A percentile compares a stretch with the other conserved stretches of the same genome.
Evolutionary conservation across 2,797 vertebrate genomes (phyloP).

Genomic region (Coranthus polyacanthus): DNA sequence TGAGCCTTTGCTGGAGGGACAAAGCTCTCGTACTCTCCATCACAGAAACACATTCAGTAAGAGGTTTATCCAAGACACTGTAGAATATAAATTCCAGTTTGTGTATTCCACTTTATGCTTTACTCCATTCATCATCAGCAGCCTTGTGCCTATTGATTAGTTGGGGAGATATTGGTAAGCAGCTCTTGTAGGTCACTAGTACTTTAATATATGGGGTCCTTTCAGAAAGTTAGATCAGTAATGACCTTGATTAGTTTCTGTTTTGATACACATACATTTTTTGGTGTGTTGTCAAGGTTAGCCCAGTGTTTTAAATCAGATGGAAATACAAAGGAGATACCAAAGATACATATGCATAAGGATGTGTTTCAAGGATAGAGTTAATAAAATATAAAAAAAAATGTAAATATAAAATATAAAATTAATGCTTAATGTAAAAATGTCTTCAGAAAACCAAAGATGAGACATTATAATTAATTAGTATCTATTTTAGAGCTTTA

Average conservation of each 20-base stretch:
- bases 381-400: no score
- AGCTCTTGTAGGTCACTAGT: constrained; percentile 28
- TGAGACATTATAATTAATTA: no score
- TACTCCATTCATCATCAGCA: constrained; percentile 36
- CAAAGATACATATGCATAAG: no score
- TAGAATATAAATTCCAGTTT: constrained; percentile 22
- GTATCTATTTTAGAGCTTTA: no score
- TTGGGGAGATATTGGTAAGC: constrained; percentile 40
- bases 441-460: no score
- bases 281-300: constrained; percentile 19
- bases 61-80: not conserved
- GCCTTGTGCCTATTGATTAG: constrained; percentile 53
- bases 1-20: constrained; percentile 4
- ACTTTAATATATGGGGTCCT: constrained; percentile 22
- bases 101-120: constrained; percentile 24
- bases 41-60: constrained; percentile 11
- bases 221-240: constrained; percentile 42
- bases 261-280: constrained; percentile 19
- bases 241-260: constrained; percentile 20
- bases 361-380: no score
- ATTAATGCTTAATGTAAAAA: no score
- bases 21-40: constrained; percentile 5
- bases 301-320: constrained; percentile 19
- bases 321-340: no score
- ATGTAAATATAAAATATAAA: no score